Percentiles rank a stretch among this genome's conserved stretches.
Evolutionary conservation across 2,797 vertebrate genomes (phyloP).

Genomic region (Microcaecilia unicolor): DNA sequence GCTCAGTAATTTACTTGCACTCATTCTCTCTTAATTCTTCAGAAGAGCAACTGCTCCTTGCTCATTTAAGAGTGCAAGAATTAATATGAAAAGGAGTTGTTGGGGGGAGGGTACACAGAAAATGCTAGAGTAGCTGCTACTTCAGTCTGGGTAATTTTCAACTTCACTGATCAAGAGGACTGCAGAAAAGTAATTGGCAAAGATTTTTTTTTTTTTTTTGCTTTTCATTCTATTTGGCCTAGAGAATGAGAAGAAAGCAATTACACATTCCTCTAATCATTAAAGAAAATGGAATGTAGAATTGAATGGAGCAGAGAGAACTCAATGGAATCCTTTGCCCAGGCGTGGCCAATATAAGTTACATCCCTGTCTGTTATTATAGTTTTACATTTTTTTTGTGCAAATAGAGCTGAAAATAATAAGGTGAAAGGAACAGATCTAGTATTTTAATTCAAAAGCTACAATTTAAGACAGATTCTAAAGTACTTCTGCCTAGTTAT

Average conservation of each 20-base stretch:
- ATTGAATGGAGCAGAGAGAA: no score
- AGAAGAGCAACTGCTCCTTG: conserved; percentile 29
- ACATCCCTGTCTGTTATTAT: no score
- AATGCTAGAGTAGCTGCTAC: conserved; percentile 26
- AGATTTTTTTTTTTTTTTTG: no score
- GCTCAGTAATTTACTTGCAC: conserved; percentile 35
- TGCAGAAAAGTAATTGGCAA: conserved; percentile 15
- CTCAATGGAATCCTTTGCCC: no score
- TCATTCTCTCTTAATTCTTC: conserved; percentile 43
- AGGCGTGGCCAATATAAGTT: no score
- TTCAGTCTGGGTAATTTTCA: conserved; percentile 22
- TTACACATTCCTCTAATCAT: conserved; percentile 34
- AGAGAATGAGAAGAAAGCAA: conserved; percentile 16
- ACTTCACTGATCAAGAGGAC: conserved; percentile 25
- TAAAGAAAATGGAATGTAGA: no score
- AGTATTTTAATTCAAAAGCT: no score
- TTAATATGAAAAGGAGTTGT: conserved; percentile 24
- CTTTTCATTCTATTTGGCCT: conserved; percentile 22
- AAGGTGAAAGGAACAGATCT: no score
- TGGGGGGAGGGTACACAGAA: conserved; percentile 36
- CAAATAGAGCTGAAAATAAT: no score
- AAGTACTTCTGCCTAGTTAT: no score
- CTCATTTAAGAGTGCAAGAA: conserved; percentile 31
- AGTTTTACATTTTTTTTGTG: no score
- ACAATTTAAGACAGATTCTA: no score